A percentile compares a stretch with the other conserved stretches of the same genome.
Conservation (phyloP, 2,888 invertebrate species). For the Synanthedon formicaeformis region DNA sequence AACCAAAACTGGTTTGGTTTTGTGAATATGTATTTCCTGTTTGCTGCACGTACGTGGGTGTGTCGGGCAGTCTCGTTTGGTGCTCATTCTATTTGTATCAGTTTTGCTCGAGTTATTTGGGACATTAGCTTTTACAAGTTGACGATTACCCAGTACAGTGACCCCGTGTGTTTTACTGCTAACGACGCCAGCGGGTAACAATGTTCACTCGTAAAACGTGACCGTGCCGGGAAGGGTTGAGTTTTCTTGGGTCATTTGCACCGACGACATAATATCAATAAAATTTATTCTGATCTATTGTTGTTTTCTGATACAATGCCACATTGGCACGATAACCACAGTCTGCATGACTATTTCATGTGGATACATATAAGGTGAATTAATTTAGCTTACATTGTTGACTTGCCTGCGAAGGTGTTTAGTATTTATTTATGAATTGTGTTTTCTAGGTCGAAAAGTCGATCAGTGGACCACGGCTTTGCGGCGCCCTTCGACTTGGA, state of each 20-base stretch:
- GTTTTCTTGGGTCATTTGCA: neutral
- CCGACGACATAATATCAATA: too few species aligned
- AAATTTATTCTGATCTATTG: too few species aligned
- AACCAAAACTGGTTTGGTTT: neutral
- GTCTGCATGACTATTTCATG: neutral
- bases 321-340: neutral
- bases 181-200: neutral
- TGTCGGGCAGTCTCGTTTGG: slow-evolving; percentile 11
- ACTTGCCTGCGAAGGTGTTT: neutral
- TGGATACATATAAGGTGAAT: neutral
- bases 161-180: slow-evolving; percentile 20
- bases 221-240: neutral
- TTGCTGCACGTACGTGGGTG: slow-evolving; percentile 8
- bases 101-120: slow-evolving; percentile 36
- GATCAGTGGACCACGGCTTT: slow-evolving; percentile 91
- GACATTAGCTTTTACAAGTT: slow-evolving; percentile 31
- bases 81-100: slow-evolving; percentile 16
- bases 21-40: neutral
- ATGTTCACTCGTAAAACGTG: neutral
- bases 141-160: slow-evolving; percentile 42
- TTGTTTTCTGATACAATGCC: neutral
- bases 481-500: slow-evolving; percentile 88
- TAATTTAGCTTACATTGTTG: neutral
- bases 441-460: slow-evolving; percentile 86
- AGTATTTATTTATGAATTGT: neutral